Conservation (phyloP, 2,797 vertebrate genomes). For the Garrulus glandarius region DNA sequence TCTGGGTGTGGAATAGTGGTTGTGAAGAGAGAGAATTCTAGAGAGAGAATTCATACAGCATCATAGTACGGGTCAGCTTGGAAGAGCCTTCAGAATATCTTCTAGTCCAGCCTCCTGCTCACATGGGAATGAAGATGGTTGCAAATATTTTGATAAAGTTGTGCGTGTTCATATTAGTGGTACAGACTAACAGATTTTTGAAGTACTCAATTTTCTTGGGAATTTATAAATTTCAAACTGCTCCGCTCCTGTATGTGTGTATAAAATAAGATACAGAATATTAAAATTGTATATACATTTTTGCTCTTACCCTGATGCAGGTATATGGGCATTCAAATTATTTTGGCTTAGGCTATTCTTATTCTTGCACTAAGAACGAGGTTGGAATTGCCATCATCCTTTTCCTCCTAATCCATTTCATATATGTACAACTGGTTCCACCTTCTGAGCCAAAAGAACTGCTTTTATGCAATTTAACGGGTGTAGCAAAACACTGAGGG, state of each 20-base stretch:
- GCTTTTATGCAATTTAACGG: not conserved
- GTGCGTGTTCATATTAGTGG: not conserved
- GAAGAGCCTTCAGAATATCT: not conserved
- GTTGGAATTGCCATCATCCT: not conserved
- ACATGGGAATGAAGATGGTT: not conserved
- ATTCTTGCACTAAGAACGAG: not conserved
- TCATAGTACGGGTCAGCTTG: not conserved
- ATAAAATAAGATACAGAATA: not conserved
- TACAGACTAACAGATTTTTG: not conserved
- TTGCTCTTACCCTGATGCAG: not conserved
- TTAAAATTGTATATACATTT: not conserved
- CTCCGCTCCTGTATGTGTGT: not conserved
- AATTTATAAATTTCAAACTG: not conserved
- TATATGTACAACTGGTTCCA: not conserved
- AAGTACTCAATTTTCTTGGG: not conserved
- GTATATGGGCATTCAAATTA: not conserved
- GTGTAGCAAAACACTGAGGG: not conserved
- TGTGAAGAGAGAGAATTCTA: not conserved
- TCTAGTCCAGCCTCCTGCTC: not conserved
- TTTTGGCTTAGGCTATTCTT: not conserved
- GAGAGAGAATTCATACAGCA: not conserved
- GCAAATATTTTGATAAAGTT: not conserved
- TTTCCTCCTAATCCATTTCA: not conserved
- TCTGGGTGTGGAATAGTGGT: not conserved
- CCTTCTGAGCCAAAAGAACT: not conserved